Base-by-base conservation (phyloP, 1,140 invertebrate species). In the Nomia melanderi region DNA sequence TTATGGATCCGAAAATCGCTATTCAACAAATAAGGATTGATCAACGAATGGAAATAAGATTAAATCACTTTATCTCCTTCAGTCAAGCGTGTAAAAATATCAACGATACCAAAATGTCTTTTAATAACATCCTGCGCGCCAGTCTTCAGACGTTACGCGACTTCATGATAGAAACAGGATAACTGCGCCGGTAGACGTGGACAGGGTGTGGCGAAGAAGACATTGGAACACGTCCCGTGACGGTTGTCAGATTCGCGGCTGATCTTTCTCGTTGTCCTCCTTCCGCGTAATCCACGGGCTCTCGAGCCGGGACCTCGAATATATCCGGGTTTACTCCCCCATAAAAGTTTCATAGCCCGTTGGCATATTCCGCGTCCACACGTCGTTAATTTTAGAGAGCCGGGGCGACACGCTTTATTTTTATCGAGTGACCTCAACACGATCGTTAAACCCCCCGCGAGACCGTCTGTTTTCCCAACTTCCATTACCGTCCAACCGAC, bases 281-380 rank as follows among this genome's bases (percentile, higher is more conserved):
- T 50, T 29, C 23, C 25, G 2, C 27, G 12, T 44, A 59, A 62
- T 44, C 47, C 20, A 50, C 33, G 25, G 25, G 41, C 50, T 47
- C 65, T 47, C 77, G 77, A 71, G 60, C 6, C 56, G 56, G 50
- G 57, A 39, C 75, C 62, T 63, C 62, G 72, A 73, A 79, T 84
- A 79, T 84, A 85, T 85, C 72, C 83, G 78, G 75, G 79, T 85
- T 85, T 85, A 85, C 67, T 79, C 54, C 75, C 56, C 76, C 62
- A 84, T 85, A 85, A 85, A 85, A 85, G 82, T 85, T 85, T 85
- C 83, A 85, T 84, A 82, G 82, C 83, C 71, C 80, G 77, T 69
- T 71, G 77, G 71, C 82, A 85, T 84, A 85, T 84, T 84, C 82
- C 76, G 76, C 79, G 69, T 85, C 83, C 82, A 71, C 83, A 84